A percentile compares a stretch with the other conserved stretches of the same genome.
These are phyloP conservation scores for Drosophila sproati DNA, from an alignment of 1,140 invertebrate species.

Conservation along the genomic window DNA sequence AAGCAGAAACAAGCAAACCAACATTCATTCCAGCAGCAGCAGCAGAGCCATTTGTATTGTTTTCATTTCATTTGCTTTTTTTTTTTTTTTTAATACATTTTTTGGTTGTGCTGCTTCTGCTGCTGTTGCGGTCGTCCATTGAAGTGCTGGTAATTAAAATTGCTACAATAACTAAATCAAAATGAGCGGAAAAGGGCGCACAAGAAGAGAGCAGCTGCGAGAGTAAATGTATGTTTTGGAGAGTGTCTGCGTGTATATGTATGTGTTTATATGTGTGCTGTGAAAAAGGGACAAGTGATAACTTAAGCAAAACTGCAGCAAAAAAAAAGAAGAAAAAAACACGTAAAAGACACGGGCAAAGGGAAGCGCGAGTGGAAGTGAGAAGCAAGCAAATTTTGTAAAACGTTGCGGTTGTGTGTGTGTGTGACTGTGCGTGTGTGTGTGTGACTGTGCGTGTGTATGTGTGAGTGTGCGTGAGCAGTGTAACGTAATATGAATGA, in stretches of 20 bases:
- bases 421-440: conserved; percentile 30
- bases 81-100: conserved; percentile 53
- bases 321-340: conserved; percentile 32
- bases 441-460: conserved; percentile 32
- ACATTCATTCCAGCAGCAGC: conserved; percentile 12
- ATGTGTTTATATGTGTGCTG: conserved; percentile 25
- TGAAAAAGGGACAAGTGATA: conserved; percentile 63
- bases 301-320: conserved; percentile 59
- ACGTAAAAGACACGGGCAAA: conserved; percentile 2
- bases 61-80: conserved; percentile 53
- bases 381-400: conserved; percentile 66
- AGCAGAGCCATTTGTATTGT: conserved; percentile 65
- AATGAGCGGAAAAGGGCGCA: conserved; percentile 40
- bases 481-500: conserved; percentile 44
- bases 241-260: not conserved
- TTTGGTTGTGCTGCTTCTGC: conserved; percentile 12
- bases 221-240: not conserved
- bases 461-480: conserved; percentile 26
- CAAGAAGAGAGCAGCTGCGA: conserved; percentile 30
- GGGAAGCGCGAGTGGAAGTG: conserved; percentile 59
- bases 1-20: conserved; percentile 19
- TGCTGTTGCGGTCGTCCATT: conserved; percentile 32
- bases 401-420: conserved; percentile 39
- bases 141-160: conserved; percentile 76
- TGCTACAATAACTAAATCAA: conserved; percentile 78